Percentiles rank a stretch among this genome's conserved stretches.
phyloP scores from a whole-genome alignment of 1,140 invertebrate genomes.

The Proales similis region DNA sequence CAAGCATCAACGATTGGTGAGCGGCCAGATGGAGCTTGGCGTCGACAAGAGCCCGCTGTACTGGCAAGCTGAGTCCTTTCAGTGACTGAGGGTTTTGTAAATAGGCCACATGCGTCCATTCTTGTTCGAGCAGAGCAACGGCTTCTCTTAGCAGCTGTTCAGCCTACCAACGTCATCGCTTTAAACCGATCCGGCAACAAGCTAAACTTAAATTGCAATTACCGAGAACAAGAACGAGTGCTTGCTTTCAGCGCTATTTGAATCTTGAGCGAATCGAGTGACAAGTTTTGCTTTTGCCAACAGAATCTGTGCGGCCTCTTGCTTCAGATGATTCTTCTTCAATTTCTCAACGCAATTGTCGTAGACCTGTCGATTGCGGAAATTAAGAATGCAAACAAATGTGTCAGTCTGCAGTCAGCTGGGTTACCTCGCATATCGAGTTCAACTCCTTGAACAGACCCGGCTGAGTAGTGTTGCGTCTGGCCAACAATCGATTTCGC shows the following conservation, averaged over 20 bases:
- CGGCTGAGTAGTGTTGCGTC: slow-evolving; percentile 24
- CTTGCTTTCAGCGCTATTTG: slow-evolving; percentile 7
- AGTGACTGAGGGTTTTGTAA: too few species aligned
- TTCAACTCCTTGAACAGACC: slow-evolving; percentile 15
- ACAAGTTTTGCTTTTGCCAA: slow-evolving; percentile 12
- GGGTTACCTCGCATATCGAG: slow-evolving; percentile 10
- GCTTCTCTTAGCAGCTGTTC: too few species aligned
- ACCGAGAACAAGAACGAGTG: slow-evolving; percentile 16
- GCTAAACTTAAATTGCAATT: background rate
- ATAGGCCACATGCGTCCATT: too few species aligned
- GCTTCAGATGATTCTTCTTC: slow-evolving; percentile 3
- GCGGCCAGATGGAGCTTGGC: too few species aligned
- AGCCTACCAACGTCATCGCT: too few species aligned
- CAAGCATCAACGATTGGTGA: too few species aligned
- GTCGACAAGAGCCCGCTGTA: slow-evolving; percentile 14
- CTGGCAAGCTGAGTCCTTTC: too few species aligned
- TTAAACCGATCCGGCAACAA: too few species aligned
- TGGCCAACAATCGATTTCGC: background rate
- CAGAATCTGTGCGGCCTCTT: background rate
- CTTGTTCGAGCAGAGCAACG: too few species aligned
- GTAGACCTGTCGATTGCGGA: background rate
- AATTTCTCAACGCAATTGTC: slow-evolving; percentile 31
- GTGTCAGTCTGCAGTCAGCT: background rate
- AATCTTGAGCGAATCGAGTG: slow-evolving; percentile 13
- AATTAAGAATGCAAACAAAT: background rate